A percentile compares a stretch with the other conserved stretches of the same genome.
Conservation (phyloP, 2,113 vertebrate genomes). For the Burhinus bistriatus region DNA sequence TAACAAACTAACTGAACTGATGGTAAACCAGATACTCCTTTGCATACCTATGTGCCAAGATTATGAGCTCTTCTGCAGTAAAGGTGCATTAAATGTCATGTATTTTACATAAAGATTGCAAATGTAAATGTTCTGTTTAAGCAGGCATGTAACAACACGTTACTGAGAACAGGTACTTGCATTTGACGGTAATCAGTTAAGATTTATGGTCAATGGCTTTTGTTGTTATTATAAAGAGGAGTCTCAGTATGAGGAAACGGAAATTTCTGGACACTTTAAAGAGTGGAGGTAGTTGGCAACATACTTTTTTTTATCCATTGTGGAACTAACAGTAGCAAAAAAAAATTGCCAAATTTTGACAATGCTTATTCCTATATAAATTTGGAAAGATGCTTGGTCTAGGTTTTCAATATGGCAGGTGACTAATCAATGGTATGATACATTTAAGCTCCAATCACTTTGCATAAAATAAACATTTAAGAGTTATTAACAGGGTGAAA, state of each 20-base stretch:
- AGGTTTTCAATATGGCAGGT: background rate
- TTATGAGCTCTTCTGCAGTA: background rate
- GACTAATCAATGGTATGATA: background rate
- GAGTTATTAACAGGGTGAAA: background rate
- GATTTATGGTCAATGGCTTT: background rate
- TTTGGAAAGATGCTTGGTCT: background rate
- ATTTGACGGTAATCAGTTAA: background rate
- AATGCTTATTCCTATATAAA: background rate
- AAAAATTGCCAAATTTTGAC: background rate
- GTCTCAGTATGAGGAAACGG: background rate
- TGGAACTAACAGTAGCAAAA: background rate
- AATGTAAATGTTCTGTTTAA: background rate
- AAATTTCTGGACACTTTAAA: background rate
- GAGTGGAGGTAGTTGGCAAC: background rate
- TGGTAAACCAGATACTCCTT: background rate
- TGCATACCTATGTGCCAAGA: background rate
- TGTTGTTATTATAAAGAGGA: background rate
- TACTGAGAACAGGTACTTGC: background rate
- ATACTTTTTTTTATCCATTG: background rate
- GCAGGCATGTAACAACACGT: background rate
- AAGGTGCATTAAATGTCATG: background rate
- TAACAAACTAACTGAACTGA: background rate
- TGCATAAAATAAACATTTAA: background rate
- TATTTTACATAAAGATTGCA: background rate
- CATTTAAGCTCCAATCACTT: background rate